phyloP scores from a whole-genome alignment of 2,113 vertebrate species.

The Gobio gobio region DNA sequence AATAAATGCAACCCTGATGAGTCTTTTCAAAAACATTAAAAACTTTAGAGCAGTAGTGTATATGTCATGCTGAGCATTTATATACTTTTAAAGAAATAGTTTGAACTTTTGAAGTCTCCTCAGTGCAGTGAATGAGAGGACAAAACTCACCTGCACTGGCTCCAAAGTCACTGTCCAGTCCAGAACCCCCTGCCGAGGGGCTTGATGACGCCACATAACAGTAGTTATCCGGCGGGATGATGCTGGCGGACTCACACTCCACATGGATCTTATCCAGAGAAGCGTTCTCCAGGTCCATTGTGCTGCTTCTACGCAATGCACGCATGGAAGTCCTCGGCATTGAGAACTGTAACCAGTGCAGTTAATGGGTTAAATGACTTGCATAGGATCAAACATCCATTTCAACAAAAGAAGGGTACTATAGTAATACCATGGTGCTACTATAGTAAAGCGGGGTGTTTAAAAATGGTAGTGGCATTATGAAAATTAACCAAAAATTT shows the following conservation, averaged over 20 bases:
- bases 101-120: background rate
- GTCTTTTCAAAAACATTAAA: too few relatives aligned
- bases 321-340: constrained; percentile 43
- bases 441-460: too few relatives aligned
- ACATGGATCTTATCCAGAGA: constrained; percentile 56
- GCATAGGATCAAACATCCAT: background rate
- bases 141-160: constrained; percentile 78
- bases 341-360: constrained; percentile 9
- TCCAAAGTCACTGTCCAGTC: constrained; percentile 84
- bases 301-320: constrained; percentile 61
- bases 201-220: constrained; percentile 54
- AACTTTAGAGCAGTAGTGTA: background rate
- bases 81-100: background rate
- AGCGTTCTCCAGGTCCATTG: constrained; percentile 60
- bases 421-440: background rate
- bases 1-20: too few relatives aligned
- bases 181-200: constrained; percentile 70
- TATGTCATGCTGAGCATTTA: too few relatives aligned
- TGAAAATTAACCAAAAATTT: background rate
- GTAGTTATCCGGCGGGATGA: constrained; percentile 58
- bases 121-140: background rate
- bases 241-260: constrained; percentile 68
- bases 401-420: background rate
- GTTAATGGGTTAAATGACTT: background rate
- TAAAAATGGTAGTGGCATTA: background rate